These are phyloP conservation scores for Hylaea fasciaria DNA, from an alignment of 2,888 invertebrate species.

Conservation along the genomic window DNA sequence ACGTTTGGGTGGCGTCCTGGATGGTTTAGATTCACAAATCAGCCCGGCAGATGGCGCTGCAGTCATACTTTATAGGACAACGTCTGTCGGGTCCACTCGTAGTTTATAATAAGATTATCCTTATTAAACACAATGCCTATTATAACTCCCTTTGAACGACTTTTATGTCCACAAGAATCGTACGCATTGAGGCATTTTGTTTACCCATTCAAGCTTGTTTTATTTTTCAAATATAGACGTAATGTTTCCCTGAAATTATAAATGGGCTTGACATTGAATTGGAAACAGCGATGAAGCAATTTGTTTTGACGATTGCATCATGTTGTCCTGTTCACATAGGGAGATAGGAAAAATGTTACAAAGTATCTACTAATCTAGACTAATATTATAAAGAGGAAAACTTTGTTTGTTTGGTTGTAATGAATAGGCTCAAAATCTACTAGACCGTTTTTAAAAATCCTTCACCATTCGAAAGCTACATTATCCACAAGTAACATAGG, in stretches of 20 bases:
- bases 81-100: no score
- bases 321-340: conserved; percentile 30
- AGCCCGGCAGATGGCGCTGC: no score
- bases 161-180: conserved; percentile 18
- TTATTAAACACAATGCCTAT: conserved; percentile 14
- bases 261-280: conserved; percentile 51
- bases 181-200: conserved; percentile 15
- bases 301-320: conserved; percentile 68
- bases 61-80: no score
- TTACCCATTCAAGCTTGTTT: conserved; percentile 16
- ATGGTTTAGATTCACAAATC: no score
- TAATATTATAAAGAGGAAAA: no score
- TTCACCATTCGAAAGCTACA: no score
- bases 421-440: no score
- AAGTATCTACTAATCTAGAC: neutral
- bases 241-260: conserved; percentile 43
- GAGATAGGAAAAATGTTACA: conserved; percentile 1
- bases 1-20: no score
- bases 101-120: neutral
- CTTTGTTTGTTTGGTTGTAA: no score
- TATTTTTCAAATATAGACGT: conserved; percentile 31
- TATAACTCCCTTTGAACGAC: conserved; percentile 26
- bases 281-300: conserved; percentile 58
- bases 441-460: no score
- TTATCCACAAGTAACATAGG: no score